Conservation (phyloP, 2,888 invertebrate genomes). For the Nemotelus pantherinus region DNA sequence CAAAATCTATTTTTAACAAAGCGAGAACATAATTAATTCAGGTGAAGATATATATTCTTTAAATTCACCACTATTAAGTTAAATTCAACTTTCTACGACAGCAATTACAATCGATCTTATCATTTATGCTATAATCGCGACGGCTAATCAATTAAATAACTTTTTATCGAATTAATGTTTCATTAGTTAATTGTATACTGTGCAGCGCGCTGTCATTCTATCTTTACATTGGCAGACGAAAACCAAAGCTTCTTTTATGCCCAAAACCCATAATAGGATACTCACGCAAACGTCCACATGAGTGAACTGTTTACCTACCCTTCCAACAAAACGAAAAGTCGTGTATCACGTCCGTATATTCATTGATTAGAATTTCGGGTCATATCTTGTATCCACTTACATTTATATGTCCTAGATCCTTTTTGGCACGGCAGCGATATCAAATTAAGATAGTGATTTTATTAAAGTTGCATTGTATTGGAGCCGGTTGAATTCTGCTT, state of each 20-base stretch:
- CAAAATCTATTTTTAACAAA: too few relatives aligned
- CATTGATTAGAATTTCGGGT: constrained; percentile 41
- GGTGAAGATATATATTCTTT: too few relatives aligned
- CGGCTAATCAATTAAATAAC: constrained; percentile 25
- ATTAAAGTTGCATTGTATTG: constrained; percentile 36
- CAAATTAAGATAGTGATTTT: constrained; percentile 46
- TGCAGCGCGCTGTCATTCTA: neutral
- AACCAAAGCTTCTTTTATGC: neutral
- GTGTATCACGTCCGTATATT: constrained; percentile 26
- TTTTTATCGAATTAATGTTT: constrained; percentile 32
- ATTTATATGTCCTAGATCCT: constrained; percentile 40
- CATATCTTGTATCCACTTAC: constrained; percentile 34
- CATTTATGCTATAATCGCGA: neutral
- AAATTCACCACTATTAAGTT: too few relatives aligned
- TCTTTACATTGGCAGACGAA: neutral
- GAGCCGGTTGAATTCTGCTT: constrained; percentile 29
- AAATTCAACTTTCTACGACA: too few relatives aligned
- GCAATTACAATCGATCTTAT: too few relatives aligned
- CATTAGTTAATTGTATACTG: constrained; percentile 25
- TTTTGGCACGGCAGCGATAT: constrained; percentile 37
- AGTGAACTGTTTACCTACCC: neutral
- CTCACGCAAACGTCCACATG: neutral
- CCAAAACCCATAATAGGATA: constrained; percentile 6
- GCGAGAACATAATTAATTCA: too few relatives aligned
- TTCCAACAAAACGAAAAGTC: neutral